A percentile compares a stretch with the other conserved stretches of the same genome.
Evolutionary conservation across 2,113 vertebrate genomes (phyloP).

Genomic region (Neotoma lepida): DNA sequence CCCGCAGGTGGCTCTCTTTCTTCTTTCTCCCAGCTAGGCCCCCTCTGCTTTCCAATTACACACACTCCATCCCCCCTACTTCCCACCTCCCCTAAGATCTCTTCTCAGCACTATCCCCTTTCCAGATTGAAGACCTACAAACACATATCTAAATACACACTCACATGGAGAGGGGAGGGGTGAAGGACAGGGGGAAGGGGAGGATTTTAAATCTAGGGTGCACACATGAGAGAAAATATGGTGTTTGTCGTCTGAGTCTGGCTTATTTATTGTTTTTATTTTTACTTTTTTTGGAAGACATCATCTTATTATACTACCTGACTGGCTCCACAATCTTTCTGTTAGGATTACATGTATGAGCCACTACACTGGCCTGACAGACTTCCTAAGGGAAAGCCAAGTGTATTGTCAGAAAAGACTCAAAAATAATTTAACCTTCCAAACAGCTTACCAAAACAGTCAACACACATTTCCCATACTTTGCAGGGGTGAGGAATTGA

Average conservation of each 20-base stretch:
- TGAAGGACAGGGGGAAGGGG: neutral
- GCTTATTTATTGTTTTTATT: neutral
- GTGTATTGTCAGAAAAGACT: neutral
- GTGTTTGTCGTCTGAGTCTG: neutral
- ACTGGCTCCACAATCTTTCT: neutral
- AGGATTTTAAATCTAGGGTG: neutral
- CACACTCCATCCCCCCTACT: neutral
- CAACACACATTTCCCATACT: constrained; percentile 39
- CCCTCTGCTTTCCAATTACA: neutral
- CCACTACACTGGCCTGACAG: neutral
- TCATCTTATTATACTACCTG: neutral
- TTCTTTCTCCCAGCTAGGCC: neutral
- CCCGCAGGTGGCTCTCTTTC: neutral
- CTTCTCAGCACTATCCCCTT: neutral
- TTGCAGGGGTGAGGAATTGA: neutral
- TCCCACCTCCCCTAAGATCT: neutral
- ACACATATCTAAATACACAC: neutral
- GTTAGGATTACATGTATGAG: neutral
- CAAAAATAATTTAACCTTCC: constrained; percentile 45
- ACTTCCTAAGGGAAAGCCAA: constrained; percentile 25
- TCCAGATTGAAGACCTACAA: neutral
- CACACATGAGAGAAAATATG: neutral
- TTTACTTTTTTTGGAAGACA: neutral
- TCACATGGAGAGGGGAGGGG: neutral
- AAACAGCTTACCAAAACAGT: constrained; percentile 49